A percentile compares a stretch with the other conserved stretches of the same genome.
Evolutionary conservation across 2,797 vertebrate genomes (phyloP).

Genomic region (Oreortyx pictus): DNA sequence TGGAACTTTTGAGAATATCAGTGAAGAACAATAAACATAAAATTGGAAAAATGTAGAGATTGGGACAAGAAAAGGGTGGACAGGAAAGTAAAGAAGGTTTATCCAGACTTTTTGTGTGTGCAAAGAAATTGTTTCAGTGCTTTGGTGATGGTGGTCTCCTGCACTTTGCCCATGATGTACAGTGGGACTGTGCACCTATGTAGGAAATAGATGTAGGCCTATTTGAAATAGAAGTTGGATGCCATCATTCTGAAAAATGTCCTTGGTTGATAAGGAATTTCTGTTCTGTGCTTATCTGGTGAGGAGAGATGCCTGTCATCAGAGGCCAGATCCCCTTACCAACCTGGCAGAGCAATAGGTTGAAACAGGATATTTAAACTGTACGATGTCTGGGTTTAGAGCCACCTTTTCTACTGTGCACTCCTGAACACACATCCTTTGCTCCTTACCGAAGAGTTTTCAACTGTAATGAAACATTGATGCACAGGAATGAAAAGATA

Average conservation of each 20-base stretch:
- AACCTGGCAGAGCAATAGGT: background rate
- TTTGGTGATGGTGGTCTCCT: background rate
- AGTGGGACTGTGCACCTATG: too few relatives aligned
- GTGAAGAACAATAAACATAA: background rate
- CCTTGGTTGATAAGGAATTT: background rate
- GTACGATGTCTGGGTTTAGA: background rate
- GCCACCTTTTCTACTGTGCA: background rate
- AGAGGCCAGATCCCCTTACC: background rate
- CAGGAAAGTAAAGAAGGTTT: background rate
- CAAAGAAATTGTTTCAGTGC: background rate
- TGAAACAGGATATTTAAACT: accelerated
- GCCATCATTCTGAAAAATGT: background rate
- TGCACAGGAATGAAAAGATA: background rate
- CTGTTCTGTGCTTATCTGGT: background rate
- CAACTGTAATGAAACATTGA: background rate
- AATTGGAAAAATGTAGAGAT: background rate
- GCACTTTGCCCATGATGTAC: background rate
- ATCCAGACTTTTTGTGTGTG: background rate
- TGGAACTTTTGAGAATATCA: background rate
- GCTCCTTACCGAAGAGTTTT: background rate
- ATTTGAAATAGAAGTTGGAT: background rate
- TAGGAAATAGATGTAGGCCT: background rate
- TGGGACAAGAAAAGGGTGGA: background rate
- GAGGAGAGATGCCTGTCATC: background rate
- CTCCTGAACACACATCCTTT: background rate